Percentiles rank a stretch among this genome's conserved stretches.
Conservation (phyloP, 2,888 invertebrate species). For the Eupithecia centaureata region DNA sequence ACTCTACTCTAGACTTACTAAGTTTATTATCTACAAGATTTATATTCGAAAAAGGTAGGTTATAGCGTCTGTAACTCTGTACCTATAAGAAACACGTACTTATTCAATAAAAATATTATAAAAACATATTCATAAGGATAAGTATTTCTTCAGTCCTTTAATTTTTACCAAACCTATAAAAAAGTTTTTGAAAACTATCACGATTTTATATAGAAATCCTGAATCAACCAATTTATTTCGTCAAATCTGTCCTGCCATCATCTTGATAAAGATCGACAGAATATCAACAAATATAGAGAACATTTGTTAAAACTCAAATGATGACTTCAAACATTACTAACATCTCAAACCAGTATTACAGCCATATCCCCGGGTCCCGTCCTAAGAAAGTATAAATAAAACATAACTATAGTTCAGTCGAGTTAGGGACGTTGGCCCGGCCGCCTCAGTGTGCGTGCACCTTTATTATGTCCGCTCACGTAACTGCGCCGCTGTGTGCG, state of each 20-base stretch:
- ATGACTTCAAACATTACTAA: not conserved
- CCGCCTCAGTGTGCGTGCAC: slow-evolving; percentile 57
- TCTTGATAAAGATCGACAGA: not conserved
- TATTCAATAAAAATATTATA: no score
- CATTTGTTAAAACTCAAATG: not conserved
- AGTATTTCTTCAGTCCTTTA: no score
- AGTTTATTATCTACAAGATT: no score
- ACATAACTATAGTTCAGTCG: slow-evolving; percentile 70
- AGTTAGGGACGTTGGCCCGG: slow-evolving; percentile 78
- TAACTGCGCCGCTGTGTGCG: slow-evolving; percentile 60
- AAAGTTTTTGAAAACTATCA: no score
- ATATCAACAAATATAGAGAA: not conserved
- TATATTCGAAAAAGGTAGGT: no score
- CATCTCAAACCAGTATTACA: slow-evolving; percentile 41
- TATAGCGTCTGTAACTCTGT: no score
- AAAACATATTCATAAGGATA: no score
- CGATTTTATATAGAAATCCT: not conserved
- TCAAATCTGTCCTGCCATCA: not conserved
- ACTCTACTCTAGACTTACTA: no score
- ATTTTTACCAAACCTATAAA: no score
- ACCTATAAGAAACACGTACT: no score
- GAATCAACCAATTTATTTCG: not conserved
- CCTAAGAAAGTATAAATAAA: slow-evolving; percentile 83
- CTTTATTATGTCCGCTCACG: slow-evolving; percentile 67
- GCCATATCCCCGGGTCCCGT: slow-evolving; percentile 55